These are phyloP conservation scores for Lerista edwardsae DNA, from an alignment of 2,797 vertebrate genomes.

Conservation along the genomic window DNA sequence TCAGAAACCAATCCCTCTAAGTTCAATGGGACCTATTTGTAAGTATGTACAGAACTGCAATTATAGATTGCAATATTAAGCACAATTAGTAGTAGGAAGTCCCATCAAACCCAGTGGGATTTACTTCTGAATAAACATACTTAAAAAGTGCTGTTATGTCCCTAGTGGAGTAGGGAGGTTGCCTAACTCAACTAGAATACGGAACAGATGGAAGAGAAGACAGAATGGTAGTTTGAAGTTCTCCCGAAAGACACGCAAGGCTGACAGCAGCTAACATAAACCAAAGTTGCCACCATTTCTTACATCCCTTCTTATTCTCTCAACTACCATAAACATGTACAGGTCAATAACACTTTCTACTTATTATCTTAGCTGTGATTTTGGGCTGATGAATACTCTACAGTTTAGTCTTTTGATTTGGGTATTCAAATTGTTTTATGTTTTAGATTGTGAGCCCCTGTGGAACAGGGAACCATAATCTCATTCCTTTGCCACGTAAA, in stretches of 20 bases:
- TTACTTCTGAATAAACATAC: not conserved
- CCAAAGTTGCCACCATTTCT: not conserved
- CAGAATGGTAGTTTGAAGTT: not conserved
- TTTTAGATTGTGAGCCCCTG: too few relatives aligned
- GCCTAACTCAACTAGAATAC: not conserved
- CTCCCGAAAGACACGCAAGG: not conserved
- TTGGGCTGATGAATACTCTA: not conserved
- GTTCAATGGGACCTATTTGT: too few relatives aligned
- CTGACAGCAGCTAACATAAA: not conserved
- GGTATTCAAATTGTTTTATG: too few relatives aligned
- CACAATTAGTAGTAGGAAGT: not conserved
- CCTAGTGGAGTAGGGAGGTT: not conserved
- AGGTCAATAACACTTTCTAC: too few relatives aligned
- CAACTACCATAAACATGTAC: not conserved
- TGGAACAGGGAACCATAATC: too few relatives aligned
- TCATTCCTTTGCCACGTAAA: too few relatives aligned
- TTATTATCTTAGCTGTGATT: not conserved
- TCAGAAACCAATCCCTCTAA: not conserved
- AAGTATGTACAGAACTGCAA: not conserved
- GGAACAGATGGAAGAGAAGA: not conserved
- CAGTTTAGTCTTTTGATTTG: too few relatives aligned
- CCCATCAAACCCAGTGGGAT: not conserved
- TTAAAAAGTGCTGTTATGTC: not conserved
- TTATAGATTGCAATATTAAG: not conserved
- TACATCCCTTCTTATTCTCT: not conserved